phyloP scores from a whole-genome alignment of 1,140 invertebrate genomes.

The Charaxes varanes region DNA sequence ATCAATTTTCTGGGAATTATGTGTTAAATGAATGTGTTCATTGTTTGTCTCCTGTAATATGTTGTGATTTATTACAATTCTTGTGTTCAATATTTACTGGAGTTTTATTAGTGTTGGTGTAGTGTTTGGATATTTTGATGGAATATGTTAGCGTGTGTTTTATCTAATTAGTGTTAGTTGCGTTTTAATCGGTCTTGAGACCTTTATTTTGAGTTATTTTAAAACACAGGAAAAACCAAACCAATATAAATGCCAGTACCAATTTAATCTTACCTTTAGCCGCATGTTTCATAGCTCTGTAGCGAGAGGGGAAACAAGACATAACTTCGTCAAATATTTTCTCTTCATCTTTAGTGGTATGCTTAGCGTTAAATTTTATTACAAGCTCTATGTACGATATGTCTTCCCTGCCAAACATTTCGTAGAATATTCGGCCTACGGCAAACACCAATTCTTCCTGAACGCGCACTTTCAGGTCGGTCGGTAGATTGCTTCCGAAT shows the following conservation, averaged over 20 bases:
- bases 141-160: too few relatives aligned
- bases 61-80: too few relatives aligned
- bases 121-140: too few relatives aligned
- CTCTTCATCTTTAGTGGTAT: constrained; percentile 31
- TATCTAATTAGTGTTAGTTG: too few relatives aligned
- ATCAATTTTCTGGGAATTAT: too few relatives aligned
- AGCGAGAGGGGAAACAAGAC: constrained; percentile 34
- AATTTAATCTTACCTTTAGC: constrained; percentile 42
- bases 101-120: too few relatives aligned
- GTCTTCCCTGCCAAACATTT: constrained; percentile 45
- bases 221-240: neutral
- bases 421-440: constrained; percentile 28
- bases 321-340: constrained; percentile 44
- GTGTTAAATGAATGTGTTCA: too few relatives aligned
- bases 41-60: too few relatives aligned
- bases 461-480: constrained; percentile 24
- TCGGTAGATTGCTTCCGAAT: constrained; percentile 21
- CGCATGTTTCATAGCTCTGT: constrained; percentile 29
- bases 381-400: constrained; percentile 52
- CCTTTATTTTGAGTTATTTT: neutral
- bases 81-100: too few relatives aligned
- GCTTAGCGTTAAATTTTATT: constrained; percentile 45
- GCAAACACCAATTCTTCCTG: constrained; percentile 31
- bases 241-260: neutral
- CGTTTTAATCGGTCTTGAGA: too few relatives aligned